These are phyloP conservation scores for Pogoniulus pusillus DNA, from an alignment of 2,797 vertebrate genomes.

Conservation along the genomic window DNA sequence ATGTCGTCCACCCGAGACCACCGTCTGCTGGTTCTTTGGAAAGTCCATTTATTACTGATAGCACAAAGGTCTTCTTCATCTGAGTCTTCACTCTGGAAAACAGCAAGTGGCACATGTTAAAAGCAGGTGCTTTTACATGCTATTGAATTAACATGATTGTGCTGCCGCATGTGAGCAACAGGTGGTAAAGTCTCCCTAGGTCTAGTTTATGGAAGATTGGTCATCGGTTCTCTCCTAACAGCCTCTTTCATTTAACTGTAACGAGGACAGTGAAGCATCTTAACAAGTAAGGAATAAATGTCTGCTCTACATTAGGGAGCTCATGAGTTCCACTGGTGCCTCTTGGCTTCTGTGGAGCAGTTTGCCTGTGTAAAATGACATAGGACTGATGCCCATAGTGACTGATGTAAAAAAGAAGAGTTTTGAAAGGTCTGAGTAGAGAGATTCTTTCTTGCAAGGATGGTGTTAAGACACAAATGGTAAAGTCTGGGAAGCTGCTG, in stretches of 20 bases:
- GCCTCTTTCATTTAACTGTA: not conserved
- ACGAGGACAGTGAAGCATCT: not conserved
- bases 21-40: slow-evolving; percentile 93
- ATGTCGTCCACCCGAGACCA: slow-evolving; percentile 96
- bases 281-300: not conserved
- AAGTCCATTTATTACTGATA: slow-evolving; percentile 99
- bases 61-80: slow-evolving; percentile 97
- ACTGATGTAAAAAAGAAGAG: not conserved
- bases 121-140: not conserved
- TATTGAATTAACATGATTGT: not conserved
- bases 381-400: not conserved
- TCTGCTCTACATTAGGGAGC: not conserved
- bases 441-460: not conserved
- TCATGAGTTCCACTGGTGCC: not conserved
- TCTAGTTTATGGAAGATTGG: not conserved
- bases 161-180: not conserved
- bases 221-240: not conserved
- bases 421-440: not conserved
- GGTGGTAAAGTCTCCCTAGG: not conserved
- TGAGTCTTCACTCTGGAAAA: slow-evolving; percentile 92
- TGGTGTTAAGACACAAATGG: not conserved
- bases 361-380: not conserved
- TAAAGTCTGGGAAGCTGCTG: not conserved
- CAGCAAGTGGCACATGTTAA: not conserved
- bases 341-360: not conserved